These are phyloP conservation scores for Pantelozetes paolii DNA, from an alignment of 2,888 invertebrate genomes.

Conservation along the genomic window DNA sequence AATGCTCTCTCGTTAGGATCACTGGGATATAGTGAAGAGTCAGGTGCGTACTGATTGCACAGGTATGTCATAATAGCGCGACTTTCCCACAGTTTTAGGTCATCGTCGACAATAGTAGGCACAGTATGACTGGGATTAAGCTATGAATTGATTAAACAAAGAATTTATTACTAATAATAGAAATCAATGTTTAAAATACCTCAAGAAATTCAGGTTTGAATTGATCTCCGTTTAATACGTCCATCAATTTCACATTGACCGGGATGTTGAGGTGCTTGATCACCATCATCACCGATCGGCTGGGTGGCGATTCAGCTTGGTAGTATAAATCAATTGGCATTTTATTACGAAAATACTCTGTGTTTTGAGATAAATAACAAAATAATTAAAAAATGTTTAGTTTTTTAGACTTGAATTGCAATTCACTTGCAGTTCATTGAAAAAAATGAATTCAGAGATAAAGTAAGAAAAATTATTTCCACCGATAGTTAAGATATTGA, in stretches of 20 bases:
- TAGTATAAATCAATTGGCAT: slow-evolving; percentile 44
- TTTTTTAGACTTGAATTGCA: no score
- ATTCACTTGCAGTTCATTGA: no score
- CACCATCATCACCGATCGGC: slow-evolving; percentile 62
- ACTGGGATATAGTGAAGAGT: slow-evolving; percentile 66
- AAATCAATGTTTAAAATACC: slow-evolving; percentile 54
- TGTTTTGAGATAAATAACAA: background rate
- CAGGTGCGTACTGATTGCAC: slow-evolving; percentile 72
- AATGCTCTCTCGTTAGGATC: slow-evolving; percentile 65
- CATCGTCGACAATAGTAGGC: slow-evolving; percentile 75
- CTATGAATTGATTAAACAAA: slow-evolving; percentile 45
- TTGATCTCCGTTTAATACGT: slow-evolving; percentile 60
- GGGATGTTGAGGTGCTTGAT: slow-evolving; percentile 64
- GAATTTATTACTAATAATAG: background rate
- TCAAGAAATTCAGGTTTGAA: slow-evolving; percentile 56
- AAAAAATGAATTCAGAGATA: no score
- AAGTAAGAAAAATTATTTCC: no score
- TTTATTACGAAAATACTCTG: background rate
- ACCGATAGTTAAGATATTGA: no score
- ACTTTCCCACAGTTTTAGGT: slow-evolving; percentile 70
- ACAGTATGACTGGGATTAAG: slow-evolving; percentile 66
- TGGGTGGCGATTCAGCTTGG: slow-evolving; percentile 55
- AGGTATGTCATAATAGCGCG: slow-evolving; percentile 74
- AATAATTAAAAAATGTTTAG: no score
- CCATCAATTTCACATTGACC: slow-evolving; percentile 62